These are phyloP conservation scores for Gnatocerus cornutus DNA, from an alignment of 2,888 invertebrate genomes.

Conservation along the genomic window DNA sequence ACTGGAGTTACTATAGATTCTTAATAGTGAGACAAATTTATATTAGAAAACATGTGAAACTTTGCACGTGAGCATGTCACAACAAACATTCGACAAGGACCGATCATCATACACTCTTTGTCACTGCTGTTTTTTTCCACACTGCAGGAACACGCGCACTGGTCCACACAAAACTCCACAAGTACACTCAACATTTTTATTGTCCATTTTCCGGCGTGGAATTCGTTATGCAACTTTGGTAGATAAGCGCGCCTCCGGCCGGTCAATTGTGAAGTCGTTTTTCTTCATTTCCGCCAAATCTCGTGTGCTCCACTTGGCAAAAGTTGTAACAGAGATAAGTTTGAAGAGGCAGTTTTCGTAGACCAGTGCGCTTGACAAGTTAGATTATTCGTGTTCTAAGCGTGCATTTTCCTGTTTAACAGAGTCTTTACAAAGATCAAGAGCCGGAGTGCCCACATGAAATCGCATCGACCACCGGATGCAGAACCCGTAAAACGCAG, in stretches of 20 bases:
- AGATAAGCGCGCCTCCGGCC: not conserved
- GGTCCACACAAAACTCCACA: too few relatives aligned
- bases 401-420: slow-evolving; percentile 64
- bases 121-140: not conserved
- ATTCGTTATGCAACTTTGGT: not conserved
- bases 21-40: slow-evolving; percentile 42
- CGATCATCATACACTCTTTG: slow-evolving; percentile 47
- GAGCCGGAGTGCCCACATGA: slow-evolving; percentile 99
- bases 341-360: not conserved
- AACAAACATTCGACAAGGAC: slow-evolving; percentile 53
- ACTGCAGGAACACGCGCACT: not conserved
- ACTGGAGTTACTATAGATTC: slow-evolving; percentile 47
- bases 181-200: too few relatives aligned
- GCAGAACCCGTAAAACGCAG: slow-evolving; percentile 75
- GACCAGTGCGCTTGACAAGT: slow-evolving; percentile 13
- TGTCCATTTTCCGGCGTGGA: too few relatives aligned
- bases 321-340: slow-evolving; percentile 1
- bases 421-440: slow-evolving; percentile 98
- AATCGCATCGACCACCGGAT: slow-evolving; percentile 95
- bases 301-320: not conserved
- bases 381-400: slow-evolving; percentile 10
- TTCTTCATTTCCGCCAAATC: not conserved
- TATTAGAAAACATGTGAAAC: slow-evolving; percentile 46
- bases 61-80: slow-evolving; percentile 66
- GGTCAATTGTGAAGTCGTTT: not conserved